These are phyloP conservation scores for Hyperopisus bebe DNA, from an alignment of 2,113 vertebrate genomes.

Conservation along the genomic window DNA sequence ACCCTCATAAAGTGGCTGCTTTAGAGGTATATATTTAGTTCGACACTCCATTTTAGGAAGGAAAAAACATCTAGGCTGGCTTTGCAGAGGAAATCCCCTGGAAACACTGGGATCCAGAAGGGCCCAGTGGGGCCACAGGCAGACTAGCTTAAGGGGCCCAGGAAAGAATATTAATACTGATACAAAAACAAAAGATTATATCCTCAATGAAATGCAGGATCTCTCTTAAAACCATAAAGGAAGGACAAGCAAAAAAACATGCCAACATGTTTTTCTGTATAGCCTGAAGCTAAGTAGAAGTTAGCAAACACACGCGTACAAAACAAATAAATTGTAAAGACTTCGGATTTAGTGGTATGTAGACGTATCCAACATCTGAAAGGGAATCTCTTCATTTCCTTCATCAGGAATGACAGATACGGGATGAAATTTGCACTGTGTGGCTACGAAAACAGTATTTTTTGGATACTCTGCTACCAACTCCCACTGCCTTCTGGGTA, in stretches of 20 bases:
- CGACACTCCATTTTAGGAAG: neutral
- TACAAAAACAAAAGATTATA: neutral
- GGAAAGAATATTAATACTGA: neutral
- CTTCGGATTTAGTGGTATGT: neutral
- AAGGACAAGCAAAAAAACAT: neutral
- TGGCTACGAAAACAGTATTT: neutral
- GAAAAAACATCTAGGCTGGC: neutral
- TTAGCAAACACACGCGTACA: neutral
- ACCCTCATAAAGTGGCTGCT: neutral
- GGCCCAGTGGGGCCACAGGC: neutral
- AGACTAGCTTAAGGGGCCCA: neutral
- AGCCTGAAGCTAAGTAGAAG: neutral
- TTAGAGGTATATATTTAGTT: neutral
- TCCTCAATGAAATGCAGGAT: neutral
- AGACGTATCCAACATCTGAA: neutral
- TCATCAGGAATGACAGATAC: neutral
- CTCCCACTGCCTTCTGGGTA: constrained; percentile 20
- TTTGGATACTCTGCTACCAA: neutral
- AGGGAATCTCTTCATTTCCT: constrained; percentile 7
- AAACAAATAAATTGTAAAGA: neutral
- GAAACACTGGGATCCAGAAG: constrained; percentile 2
- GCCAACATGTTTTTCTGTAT: neutral
- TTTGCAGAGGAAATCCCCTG: neutral
- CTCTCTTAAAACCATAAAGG: neutral
- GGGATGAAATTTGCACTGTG: constrained; percentile 8